Evolutionary conservation across 2,113 vertebrate species (phyloP).

Genomic region (Hemichromis elongatus): DNA sequence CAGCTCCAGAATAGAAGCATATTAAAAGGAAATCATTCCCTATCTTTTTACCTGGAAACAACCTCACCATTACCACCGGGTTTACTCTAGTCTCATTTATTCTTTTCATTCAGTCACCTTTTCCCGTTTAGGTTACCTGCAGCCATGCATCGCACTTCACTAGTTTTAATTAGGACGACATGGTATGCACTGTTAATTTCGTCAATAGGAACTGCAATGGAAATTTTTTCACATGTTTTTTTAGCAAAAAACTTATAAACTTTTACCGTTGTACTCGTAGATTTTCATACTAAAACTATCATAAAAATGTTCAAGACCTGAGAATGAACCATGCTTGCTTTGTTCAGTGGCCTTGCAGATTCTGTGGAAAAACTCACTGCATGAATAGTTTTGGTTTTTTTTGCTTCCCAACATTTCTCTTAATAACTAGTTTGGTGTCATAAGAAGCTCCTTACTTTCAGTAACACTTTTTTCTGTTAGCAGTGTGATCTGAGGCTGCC

Average conservation of each 20-base stretch:
- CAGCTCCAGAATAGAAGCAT: constrained; percentile 17
- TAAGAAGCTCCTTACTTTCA: background rate
- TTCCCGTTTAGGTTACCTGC: background rate
- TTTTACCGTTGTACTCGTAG: background rate
- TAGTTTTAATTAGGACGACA: background rate
- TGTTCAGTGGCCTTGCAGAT: background rate
- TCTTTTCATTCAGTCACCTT: background rate
- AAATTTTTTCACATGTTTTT: background rate
- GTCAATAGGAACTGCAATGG: background rate
- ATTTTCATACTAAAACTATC: background rate
- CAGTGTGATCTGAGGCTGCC: background rate
- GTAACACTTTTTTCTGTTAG: background rate
- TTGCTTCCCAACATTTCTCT: background rate
- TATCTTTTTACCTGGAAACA: background rate
- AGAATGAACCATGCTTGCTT: background rate
- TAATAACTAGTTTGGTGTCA: fast-evolving
- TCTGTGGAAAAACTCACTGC: background rate
- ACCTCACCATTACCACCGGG: background rate
- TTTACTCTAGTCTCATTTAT: background rate
- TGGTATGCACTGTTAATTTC: background rate
- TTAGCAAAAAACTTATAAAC: background rate
- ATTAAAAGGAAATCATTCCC: background rate
- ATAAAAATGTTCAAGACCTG: background rate
- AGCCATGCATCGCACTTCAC: background rate
- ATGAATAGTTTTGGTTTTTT: background rate